These are phyloP conservation scores for Alosa alosa DNA, from an alignment of 2,113 vertebrate species.

Conservation along the genomic window DNA sequence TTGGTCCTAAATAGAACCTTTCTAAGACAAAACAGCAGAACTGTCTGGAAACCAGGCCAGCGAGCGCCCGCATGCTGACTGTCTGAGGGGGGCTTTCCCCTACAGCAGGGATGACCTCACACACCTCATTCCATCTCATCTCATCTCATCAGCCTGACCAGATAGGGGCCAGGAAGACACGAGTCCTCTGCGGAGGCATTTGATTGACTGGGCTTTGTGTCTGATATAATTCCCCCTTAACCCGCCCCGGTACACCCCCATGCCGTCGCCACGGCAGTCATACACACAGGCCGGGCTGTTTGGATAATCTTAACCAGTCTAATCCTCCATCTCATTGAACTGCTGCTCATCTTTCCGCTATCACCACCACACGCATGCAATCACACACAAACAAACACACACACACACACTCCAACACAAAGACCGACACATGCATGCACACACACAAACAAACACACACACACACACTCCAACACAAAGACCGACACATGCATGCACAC, in stretches of 20 bases:
- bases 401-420: conserved; percentile 1
- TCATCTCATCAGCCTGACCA: background rate
- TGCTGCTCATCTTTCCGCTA: conserved; percentile 1
- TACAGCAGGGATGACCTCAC: background rate
- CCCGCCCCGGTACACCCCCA: background rate
- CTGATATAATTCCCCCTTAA: background rate
- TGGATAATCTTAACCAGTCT: conserved; percentile 55
- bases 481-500: no score
- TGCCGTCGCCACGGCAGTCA: conserved; percentile 5
- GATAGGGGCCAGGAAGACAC: background rate
- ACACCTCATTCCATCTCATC: background rate
- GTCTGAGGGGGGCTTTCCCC: background rate
- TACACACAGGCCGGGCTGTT: conserved; percentile 29
- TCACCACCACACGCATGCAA: background rate
- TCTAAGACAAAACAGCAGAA: background rate
- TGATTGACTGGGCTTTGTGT: conserved; percentile 4
- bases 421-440: background rate
- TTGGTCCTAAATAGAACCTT: background rate
- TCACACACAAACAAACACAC: background rate
- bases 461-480: background rate
- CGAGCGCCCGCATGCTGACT: background rate
- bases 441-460: background rate
- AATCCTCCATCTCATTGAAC: conserved; percentile 45
- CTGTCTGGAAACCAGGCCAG: background rate
- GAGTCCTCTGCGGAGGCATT: conserved; percentile 23